Base-by-base conservation (phyloP, 2,113 vertebrate genomes). In the Melanostigma gelatinosum region DNA sequence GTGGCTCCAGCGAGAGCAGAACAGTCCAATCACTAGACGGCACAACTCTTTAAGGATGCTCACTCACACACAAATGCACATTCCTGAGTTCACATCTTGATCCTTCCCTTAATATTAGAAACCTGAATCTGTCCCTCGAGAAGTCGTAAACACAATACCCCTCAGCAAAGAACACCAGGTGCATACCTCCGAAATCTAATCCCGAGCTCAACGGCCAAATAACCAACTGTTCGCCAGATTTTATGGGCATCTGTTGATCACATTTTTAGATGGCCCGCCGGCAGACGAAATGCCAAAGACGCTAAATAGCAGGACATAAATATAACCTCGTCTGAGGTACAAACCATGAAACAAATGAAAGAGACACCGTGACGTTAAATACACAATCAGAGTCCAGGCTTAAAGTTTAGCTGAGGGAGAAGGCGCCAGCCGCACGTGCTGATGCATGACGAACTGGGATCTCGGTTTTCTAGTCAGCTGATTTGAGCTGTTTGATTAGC, bases 181-280 rank as follows among this genome's bases (percentile, higher is more conserved):
- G 55, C 68, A 66, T 62, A 76, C 78, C 55, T 73, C 71, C 22
- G 44, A 87, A 73, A 84, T 80, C 64, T 46, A 80, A 80, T 83
- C 63, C 29, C 44, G 38, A 1, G 2, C 36, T 79, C 60, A 20
- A 8, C 18, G 36, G 40, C 32, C 73, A 73, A 77, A 73, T 22
- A 27, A 32, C 65, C 57, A 77, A 66, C 72, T 73, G 78, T 36
- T 65, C 22, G 0, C 42, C 78, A 76, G 78, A 81, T 82, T 81
- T 76, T 58, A 62, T 42, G 48, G 72, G 58, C 81, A 86, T 86
- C 85, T 84, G 75, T 61, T 77, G 46, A 74, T 81, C 32, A 63
- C 8, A 44, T 72, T 66, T 68, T 75, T 52, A 77, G 72, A 85
- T 50, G 12, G 52, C 61, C 74, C 54, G 58, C 75, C 69, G 69